Evolutionary conservation across 2,888 invertebrate genomes (phyloP), one percentile per base, ranked within the genome.

Genomic region (Colostygia pectinataria): DNA sequence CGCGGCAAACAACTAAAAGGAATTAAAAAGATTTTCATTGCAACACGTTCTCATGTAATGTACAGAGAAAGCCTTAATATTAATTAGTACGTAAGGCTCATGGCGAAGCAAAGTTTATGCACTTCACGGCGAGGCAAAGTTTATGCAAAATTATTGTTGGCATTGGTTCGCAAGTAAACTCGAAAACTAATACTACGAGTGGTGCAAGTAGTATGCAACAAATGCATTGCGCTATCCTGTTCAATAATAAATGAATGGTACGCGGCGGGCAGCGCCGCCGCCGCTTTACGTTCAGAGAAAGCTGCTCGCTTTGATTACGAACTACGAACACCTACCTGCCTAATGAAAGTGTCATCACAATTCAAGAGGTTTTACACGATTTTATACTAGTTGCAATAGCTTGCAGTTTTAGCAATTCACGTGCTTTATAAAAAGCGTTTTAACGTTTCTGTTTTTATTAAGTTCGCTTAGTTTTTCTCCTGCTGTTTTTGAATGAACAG

Each of bases 171-270:
- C 18, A 23, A 36, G 27, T 44, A 40, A 39, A 31, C 39, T 29
- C 34, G 38, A 37, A 39, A 47, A 38, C 34, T 14, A 38, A 46
- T 52, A 33, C 24, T 23, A 12, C 23, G 20, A 18, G 37, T 31
- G 31, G 9, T 31, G 15, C 36, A 48, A 44, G 25, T 39, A 37
- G 39, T 14, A 62, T 63, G 65, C 62, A 65, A 59, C 39, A 39
- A 53, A 55, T 66, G 67, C 68, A 66, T 63, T 72, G 72, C 74
- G 70, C 73, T 68, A 65, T 67, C 55, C 68, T 69, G 75, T 74
- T 80, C 76, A 81, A 83, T 83, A 83, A 74, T 81, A 77, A 77
- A 83, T 73, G 72, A 75, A 76, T 68, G 70, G 67, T 69, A 70
- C 68, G 67, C 72, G 66, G 66, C 63, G 59, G 64, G 53, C 53